Evolutionary conservation across 2,888 invertebrate species (phyloP).

Genomic region (Sphaeridia pumilis): DNA sequence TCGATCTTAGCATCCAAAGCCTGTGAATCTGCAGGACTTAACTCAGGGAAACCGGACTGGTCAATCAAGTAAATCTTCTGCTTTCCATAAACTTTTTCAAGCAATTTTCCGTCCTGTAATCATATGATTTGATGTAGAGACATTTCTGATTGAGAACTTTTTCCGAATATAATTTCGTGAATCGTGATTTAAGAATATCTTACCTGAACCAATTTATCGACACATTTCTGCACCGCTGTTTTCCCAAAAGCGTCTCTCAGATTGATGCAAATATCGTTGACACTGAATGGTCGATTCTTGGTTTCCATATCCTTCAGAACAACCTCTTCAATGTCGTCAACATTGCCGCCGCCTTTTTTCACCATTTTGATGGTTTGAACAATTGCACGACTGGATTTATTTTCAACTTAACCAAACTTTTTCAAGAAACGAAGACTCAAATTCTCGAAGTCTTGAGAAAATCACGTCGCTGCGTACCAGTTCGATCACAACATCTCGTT

Average conservation of each 20-base stretch:
- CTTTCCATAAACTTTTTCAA: constrained; percentile 70
- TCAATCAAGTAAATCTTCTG: constrained; percentile 75
- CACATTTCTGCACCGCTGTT: constrained; percentile 59
- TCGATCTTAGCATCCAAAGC: constrained; percentile 48
- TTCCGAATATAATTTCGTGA: too few species aligned
- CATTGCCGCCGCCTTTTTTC: background rate
- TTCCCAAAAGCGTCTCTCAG: constrained; percentile 66
- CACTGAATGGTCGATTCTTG: background rate
- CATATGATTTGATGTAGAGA: too few species aligned
- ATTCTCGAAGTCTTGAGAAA: too few species aligned
- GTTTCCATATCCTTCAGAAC: background rate
- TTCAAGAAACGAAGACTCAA: too few species aligned
- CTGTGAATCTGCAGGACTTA: constrained; percentile 40
- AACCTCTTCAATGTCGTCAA: background rate
- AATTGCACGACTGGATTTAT: too few species aligned
- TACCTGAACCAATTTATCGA: constrained; percentile 54
- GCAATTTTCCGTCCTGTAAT: constrained; percentile 48
- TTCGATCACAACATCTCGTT: too few species aligned
- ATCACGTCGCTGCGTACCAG: too few species aligned
- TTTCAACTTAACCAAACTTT: too few species aligned
- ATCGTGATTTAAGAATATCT: too few species aligned
- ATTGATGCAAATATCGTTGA: constrained; percentile 44
- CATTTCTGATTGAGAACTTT: too few species aligned
- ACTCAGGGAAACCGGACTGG: constrained; percentile 47
- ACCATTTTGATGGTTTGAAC: too few species aligned